A percentile compares a stretch with the other conserved stretches of the same genome.
These are phyloP conservation scores for Drosophila histrio DNA, from an alignment of 2,888 invertebrate genomes.

Conservation along the genomic window DNA sequence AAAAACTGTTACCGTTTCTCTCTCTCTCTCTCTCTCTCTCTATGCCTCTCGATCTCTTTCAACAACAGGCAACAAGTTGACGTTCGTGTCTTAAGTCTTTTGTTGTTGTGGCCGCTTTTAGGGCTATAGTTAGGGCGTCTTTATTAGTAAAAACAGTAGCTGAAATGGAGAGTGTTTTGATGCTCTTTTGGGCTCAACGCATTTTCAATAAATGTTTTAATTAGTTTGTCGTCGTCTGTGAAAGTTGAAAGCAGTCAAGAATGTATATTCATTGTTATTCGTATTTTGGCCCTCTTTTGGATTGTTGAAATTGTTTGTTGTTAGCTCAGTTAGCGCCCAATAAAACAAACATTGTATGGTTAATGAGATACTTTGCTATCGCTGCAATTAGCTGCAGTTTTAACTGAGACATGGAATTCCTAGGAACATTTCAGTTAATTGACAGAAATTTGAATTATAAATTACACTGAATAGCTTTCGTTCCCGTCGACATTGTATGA, in stretches of 20 bases:
- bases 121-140: constrained; percentile 22
- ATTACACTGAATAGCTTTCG: no score
- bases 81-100: constrained; percentile 68
- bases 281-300: neutral
- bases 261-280: neutral
- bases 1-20: constrained; percentile 58
- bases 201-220: constrained; percentile 58
- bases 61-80: constrained; percentile 9
- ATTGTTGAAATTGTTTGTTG: neutral
- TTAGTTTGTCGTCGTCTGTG: constrained; percentile 38
- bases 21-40: constrained; percentile 2
- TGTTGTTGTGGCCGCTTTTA: constrained; percentile 29
- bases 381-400: constrained; percentile 4
- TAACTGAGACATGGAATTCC: no score
- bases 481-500: no score
- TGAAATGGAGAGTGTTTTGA: constrained; percentile 27
- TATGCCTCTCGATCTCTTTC: neutral
- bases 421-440: no score
- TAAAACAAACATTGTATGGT: constrained; percentile 11
- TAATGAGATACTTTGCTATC: constrained; percentile 3
- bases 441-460: no score
- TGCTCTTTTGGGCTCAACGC: constrained; percentile 13
- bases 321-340: constrained; percentile 8
- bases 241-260: constrained; percentile 15
- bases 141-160: constrained; percentile 40